Conservation (phyloP, 1,140 invertebrate species). For the Araneus ventricosus region DNA sequence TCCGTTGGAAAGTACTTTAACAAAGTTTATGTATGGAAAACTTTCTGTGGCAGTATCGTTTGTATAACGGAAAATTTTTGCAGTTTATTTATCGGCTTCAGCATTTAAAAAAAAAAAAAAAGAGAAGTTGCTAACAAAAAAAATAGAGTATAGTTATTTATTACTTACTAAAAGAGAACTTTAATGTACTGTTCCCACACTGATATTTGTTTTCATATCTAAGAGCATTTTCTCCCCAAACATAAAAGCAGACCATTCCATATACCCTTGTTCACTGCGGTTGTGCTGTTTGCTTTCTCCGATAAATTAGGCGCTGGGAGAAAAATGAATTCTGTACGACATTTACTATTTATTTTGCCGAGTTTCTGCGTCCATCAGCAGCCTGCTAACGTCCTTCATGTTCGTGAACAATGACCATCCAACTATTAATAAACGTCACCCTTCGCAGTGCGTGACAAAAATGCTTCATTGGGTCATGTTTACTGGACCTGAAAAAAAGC, state of each 20-base stretch:
- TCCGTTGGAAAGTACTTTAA: too few species aligned
- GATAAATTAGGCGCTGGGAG: background rate
- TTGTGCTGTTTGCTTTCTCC: background rate
- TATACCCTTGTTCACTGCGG: background rate
- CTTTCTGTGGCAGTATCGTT: too few species aligned
- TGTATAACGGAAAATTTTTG: too few species aligned
- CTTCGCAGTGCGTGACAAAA: slow-evolving; percentile 18
- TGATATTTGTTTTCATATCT: background rate
- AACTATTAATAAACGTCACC: slow-evolving; percentile 41
- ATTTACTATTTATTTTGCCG: background rate
- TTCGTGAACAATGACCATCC: background rate
- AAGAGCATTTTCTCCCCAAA: background rate
- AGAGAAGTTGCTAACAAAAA: too few species aligned
- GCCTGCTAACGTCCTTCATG: background rate
- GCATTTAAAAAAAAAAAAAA: too few species aligned
- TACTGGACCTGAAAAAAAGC: background rate
- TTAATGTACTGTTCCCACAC: background rate
- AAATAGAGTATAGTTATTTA: background rate
- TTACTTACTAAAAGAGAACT: background rate
- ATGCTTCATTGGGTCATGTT: background rate
- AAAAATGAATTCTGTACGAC: background rate
- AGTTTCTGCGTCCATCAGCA: background rate
- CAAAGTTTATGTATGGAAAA: too few species aligned
- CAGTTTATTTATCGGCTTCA: too few species aligned
- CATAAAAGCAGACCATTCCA: background rate